These are phyloP conservation scores for Sarcophaga carnaria DNA, from an alignment of 2,888 invertebrate species.

Conservation along the genomic window DNA sequence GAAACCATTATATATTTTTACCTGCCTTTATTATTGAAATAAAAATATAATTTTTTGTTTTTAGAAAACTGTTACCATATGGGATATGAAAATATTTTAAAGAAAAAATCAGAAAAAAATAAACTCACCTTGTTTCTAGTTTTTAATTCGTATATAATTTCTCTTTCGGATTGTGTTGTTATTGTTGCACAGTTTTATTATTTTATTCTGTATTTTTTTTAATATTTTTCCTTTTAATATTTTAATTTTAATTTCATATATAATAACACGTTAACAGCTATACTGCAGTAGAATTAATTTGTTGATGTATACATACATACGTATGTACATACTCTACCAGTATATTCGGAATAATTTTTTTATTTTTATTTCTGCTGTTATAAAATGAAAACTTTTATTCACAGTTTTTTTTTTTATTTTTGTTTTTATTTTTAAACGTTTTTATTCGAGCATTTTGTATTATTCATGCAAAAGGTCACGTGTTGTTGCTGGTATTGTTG, in stretches of 20 bases:
- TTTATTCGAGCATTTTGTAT: constrained; percentile 19
- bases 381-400: constrained; percentile 41
- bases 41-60: too few species aligned
- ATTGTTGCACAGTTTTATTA: background rate
- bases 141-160: background rate
- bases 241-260: constrained; percentile 57
- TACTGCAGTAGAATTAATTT: constrained; percentile 26
- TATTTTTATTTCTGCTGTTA: background rate
- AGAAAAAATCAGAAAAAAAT: too few species aligned
- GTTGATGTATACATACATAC: background rate
- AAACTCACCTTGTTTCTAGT: too few species aligned
- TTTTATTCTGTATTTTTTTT: background rate
- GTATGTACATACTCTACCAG: background rate
- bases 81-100: too few species aligned
- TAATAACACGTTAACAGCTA: constrained; percentile 44
- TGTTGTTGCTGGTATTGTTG: constrained; percentile 29
- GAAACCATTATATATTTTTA: too few species aligned
- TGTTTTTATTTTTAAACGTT: constrained; percentile 4
- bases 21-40: too few species aligned
- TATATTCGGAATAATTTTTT: background rate
- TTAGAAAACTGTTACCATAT: too few species aligned
- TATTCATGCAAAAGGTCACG: constrained; percentile 56
- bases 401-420: constrained; percentile 8
- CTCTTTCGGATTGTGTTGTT: background rate
- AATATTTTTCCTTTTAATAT: constrained; percentile 24